phyloP scores from a whole-genome alignment of 2,113 vertebrate genomes.

The Crotalus helleri region DNA sequence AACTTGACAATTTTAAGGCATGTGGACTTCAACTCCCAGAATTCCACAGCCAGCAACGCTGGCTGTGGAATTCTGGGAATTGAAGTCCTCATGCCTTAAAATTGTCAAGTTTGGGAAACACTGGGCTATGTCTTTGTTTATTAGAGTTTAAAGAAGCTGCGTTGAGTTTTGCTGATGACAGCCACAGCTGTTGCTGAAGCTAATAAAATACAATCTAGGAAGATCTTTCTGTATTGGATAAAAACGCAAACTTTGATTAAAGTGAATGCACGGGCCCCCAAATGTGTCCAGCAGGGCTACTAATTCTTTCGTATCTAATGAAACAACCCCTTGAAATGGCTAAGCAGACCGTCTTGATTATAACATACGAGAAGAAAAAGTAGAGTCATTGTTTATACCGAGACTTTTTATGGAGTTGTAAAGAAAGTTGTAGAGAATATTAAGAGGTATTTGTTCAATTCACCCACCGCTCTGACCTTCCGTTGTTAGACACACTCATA shows the following conservation, averaged over 20 bases:
- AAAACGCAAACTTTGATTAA: not conserved
- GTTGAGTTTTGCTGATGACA: not conserved
- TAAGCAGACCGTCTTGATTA: not conserved
- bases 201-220: not conserved
- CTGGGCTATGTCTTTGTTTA: not conserved
- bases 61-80: too few species aligned
- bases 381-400: not conserved
- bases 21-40: too few species aligned
- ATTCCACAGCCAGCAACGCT: too few species aligned
- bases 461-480: not conserved
- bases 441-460: not conserved
- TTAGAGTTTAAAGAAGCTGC: not conserved
- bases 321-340: not conserved
- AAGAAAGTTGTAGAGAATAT: not conserved
- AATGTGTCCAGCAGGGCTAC: rapidly evolving
- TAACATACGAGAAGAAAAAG: not conserved
- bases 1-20: too few species aligned
- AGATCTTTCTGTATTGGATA: not conserved
- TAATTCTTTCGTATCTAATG: not conserved
- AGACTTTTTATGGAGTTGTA: not conserved
- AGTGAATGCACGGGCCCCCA: not conserved
- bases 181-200: not conserved
- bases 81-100: too few species aligned
- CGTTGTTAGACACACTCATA: not conserved
- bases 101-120: too few species aligned